A percentile compares a stretch with the other conserved stretches of the same genome.
phyloP scores from a whole-genome alignment of 2,888 invertebrate genomes.

The Carcina quercana region DNA sequence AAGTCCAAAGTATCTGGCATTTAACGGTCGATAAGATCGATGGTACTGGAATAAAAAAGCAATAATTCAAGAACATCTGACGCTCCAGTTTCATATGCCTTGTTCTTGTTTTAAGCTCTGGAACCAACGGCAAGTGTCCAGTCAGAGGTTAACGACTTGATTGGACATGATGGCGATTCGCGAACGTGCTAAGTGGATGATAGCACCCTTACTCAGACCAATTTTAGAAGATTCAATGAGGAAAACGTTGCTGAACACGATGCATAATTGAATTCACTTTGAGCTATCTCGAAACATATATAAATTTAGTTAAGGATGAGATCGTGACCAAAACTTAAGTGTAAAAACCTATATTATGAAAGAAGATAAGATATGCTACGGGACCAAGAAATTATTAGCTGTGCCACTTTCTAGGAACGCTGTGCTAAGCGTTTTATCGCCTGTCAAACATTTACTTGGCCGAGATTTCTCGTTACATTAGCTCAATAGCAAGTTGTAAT shows the following conservation, averaged over 20 bases:
- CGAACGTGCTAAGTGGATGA: conserved; percentile 66
- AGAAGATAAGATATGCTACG: conserved; percentile 38
- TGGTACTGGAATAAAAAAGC: too few species aligned
- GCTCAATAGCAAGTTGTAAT: conserved; percentile 15
- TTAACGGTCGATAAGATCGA: too few species aligned
- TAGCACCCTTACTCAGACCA: conserved; percentile 41
- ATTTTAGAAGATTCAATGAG: conserved; percentile 24
- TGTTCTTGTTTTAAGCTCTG: conserved; percentile 5
- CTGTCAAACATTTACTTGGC: conserved; percentile 54
- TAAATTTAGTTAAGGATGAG: conserved; percentile 6
- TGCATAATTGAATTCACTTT: conserved; percentile 12
- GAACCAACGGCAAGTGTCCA: conserved; percentile 22
- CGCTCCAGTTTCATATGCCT: conserved; percentile 12
- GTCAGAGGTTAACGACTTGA: conserved; percentile 64
- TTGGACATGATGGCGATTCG: conserved; percentile 60
- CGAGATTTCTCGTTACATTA: conserved; percentile 44
- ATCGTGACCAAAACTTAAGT: conserved; percentile 30
- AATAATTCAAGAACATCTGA: conserved; percentile 13
- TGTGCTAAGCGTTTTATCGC: conserved; percentile 43
- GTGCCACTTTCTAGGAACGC: conserved; percentile 42
- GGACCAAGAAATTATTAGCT: conserved; percentile 28
- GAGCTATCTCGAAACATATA: conserved; percentile 8
- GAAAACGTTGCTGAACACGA: conserved; percentile 5
- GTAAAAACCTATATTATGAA: conserved; percentile 24
- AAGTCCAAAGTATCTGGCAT: conserved; percentile 6